Conservation (phyloP, 1,140 invertebrate species). For the Lethocerus indicus region DNA sequence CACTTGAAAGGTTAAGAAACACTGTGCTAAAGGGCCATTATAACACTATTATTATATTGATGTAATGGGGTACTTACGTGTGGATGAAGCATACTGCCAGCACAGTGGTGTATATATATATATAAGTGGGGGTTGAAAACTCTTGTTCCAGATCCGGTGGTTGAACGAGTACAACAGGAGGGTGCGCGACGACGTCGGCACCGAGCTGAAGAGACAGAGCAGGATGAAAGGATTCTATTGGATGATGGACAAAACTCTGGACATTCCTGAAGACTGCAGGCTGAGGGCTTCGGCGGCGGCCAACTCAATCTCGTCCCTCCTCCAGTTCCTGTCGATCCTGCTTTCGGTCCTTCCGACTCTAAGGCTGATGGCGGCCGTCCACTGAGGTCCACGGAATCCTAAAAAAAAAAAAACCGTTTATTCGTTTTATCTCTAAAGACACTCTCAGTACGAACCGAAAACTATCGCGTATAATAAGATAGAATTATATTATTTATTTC, state of each 20-base stretch:
- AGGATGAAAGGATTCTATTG: slow-evolving; percentile 51
- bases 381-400: too few species aligned
- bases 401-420: too few species aligned
- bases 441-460: too few species aligned
- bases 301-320: neutral
- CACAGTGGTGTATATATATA: too few species aligned
- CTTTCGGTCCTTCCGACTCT: too few species aligned
- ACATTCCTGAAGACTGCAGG: slow-evolving; percentile 8
- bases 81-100: neutral
- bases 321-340: too few species aligned
- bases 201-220: slow-evolving; percentile 45
- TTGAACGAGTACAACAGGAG: slow-evolving; percentile 60
- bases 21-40: neutral
- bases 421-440: too few species aligned
- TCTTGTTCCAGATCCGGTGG: slow-evolving; percentile 45
- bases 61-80: neutral
- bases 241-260: slow-evolving; percentile 61
- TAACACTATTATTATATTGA: neutral
- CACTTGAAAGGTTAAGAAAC: neutral
- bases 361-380: too few species aligned
- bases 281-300: neutral
- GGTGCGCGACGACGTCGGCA: slow-evolving; percentile 47
- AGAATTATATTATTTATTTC: too few species aligned
- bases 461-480: too few species aligned
- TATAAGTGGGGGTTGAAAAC: slow-evolving; percentile 4